A percentile compares a stretch with the other conserved stretches of the same genome.
Evolutionary conservation across 2,113 vertebrate species (phyloP).

Genomic region (Syrrhaptes paradoxus): DNA sequence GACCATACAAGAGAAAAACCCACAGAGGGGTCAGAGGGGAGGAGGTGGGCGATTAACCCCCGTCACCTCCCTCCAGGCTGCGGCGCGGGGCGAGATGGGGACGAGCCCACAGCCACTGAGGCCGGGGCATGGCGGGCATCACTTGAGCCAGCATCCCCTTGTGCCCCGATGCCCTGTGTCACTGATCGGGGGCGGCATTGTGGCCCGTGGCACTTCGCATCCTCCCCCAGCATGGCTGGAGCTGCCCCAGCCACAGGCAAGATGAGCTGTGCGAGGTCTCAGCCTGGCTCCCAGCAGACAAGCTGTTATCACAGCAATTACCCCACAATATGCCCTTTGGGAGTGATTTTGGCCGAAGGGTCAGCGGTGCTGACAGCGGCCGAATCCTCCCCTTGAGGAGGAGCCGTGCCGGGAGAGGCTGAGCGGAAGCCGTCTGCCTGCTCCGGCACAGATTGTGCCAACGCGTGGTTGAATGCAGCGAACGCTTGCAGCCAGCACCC

Average conservation of each 20-base stretch:
- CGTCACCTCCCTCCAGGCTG: slow-evolving; percentile 68
- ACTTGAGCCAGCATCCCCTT: background rate
- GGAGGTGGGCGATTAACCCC: slow-evolving; percentile 78
- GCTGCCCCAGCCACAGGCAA: background rate
- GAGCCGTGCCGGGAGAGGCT: slow-evolving; percentile 30
- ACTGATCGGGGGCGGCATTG: background rate
- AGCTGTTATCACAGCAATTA: slow-evolving; percentile 53
- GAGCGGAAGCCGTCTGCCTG: slow-evolving; percentile 36
- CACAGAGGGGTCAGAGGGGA: slow-evolving; percentile 80
- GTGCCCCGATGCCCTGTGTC: background rate
- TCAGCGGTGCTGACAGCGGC: slow-evolving; percentile 29
- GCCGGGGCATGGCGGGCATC: background rate
- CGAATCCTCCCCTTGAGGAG: background rate
- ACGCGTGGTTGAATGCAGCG: slow-evolving; percentile 37
- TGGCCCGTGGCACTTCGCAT: rapidly evolving
- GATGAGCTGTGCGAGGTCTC: background rate
- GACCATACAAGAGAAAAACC: slow-evolving; percentile 78
- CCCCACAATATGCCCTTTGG: background rate
- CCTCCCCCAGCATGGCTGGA: background rate
- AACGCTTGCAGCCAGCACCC: slow-evolving; percentile 54
- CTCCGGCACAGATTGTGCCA: slow-evolving; percentile 51
- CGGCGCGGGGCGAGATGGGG: slow-evolving; percentile 36
- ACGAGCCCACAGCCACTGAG: background rate
- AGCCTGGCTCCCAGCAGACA: slow-evolving; percentile 15
- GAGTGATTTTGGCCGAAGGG: slow-evolving; percentile 41